phyloP scores from a whole-genome alignment of 2,797 vertebrate genomes.

The Nyctibius grandis region DNA sequence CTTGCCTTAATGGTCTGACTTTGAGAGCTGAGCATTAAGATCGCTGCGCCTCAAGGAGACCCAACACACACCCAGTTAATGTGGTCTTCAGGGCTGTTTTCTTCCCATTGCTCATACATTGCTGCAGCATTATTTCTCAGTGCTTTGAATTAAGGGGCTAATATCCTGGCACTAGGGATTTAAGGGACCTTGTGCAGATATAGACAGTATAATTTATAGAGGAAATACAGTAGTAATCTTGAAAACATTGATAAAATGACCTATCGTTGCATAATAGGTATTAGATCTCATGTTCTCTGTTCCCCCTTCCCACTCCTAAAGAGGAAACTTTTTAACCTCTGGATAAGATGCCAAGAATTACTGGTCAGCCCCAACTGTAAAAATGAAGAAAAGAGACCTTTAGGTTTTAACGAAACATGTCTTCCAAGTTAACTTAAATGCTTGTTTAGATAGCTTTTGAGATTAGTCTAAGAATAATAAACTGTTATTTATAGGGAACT shows the following conservation, averaged over 20 bases:
- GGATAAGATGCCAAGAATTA: not conserved
- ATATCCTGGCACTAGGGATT: not conserved
- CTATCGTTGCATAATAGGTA: not conserved
- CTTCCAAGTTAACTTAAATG: not conserved
- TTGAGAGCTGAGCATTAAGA: not conserved
- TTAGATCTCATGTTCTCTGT: not conserved
- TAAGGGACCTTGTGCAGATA: not conserved
- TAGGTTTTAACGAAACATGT: not conserved
- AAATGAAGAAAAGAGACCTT: not conserved
- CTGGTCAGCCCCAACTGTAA: not conserved
- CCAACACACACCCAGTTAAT: not conserved
- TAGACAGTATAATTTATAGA: slow-evolving; percentile 1
- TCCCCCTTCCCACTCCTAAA: not conserved
- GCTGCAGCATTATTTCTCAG: not conserved
- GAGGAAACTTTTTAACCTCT: not conserved
- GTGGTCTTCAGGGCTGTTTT: not conserved
- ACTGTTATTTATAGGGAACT: slow-evolving; percentile 6
- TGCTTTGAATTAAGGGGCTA: slow-evolving; percentile 26
- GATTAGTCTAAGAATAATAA: slow-evolving; percentile 34
- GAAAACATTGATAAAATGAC: slow-evolving; percentile 23
- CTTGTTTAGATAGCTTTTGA: slow-evolving; percentile 45
- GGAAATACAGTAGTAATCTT: not conserved
- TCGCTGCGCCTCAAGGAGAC: not conserved
- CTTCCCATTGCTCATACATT: not conserved
- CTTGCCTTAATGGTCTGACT: not conserved